These are phyloP conservation scores for Cataglyphis livida DNA, from an alignment of 2,888 invertebrate genomes.

Conservation along the genomic window DNA sequence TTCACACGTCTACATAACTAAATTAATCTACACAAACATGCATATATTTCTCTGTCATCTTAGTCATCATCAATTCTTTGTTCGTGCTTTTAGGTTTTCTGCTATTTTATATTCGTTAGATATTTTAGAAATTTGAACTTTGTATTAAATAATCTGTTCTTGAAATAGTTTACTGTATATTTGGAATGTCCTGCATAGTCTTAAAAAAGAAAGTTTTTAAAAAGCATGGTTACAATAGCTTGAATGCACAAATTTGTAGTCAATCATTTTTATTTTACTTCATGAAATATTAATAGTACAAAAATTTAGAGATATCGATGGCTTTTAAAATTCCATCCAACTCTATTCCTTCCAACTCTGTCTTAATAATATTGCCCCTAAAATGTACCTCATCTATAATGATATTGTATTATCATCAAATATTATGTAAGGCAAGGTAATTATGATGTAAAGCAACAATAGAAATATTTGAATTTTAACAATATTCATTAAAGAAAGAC, in stretches of 20 bases:
- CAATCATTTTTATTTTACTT: not conserved
- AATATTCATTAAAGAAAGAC: conserved; percentile 23
- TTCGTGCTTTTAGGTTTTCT: not conserved
- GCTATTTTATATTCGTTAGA: not conserved
- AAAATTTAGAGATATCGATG: not conserved
- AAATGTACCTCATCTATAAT: not conserved
- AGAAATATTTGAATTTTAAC: not conserved
- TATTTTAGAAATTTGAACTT: not conserved
- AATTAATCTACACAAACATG: not conserved
- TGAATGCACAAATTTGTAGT: not conserved
- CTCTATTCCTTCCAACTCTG: not conserved
- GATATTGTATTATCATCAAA: not conserved
- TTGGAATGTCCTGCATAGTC: not conserved
- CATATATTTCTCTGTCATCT: not conserved
- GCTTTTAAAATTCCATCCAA: not conserved
- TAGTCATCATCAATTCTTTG: not conserved
- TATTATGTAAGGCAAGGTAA: not conserved
- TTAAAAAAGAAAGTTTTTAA: not conserved
- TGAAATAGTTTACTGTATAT: not conserved
- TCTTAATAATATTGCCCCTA: not conserved
- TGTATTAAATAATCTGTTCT: not conserved
- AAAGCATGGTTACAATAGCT: not conserved
- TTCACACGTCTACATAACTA: not conserved
- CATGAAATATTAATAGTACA: not conserved
- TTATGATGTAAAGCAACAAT: not conserved